Evolutionary conservation across 2,113 vertebrate genomes (phyloP).

Genomic region (Salvelinus namaycush): DNA sequence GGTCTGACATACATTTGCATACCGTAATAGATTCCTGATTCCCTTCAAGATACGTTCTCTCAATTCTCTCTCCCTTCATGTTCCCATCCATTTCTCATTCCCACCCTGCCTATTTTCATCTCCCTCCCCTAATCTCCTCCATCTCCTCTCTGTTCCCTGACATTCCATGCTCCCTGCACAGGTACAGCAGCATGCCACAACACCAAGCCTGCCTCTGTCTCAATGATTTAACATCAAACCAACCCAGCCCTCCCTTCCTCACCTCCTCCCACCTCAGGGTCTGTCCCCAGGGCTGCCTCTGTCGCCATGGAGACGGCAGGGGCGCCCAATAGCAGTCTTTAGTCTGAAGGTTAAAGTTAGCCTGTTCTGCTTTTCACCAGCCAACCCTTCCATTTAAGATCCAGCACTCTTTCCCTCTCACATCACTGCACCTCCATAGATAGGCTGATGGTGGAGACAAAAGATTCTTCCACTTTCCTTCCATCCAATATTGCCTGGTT

Average conservation of each 20-base stretch:
- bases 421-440: slow-evolving; percentile 11
- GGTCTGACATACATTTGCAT: slow-evolving; percentile 18
- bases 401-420: slow-evolving; percentile 2
- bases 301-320: slow-evolving; percentile 73
- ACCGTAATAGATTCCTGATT: slow-evolving; percentile 26
- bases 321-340: slow-evolving; percentile 48
- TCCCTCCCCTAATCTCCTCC: slow-evolving; percentile 52
- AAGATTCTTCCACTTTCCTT: slow-evolving; percentile 19
- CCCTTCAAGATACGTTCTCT: not conserved
- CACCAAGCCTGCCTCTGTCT: slow-evolving; percentile 13
- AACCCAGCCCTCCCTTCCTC: not conserved
- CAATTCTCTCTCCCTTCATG: slow-evolving; percentile 24
- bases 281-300: slow-evolving; percentile 63
- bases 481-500: not conserved
- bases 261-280: slow-evolving; percentile 50
- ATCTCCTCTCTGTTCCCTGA: slow-evolving; percentile 42
- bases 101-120: slow-evolving; percentile 48
- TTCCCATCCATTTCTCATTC: slow-evolving; percentile 33
- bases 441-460: slow-evolving; percentile 14
- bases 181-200: slow-evolving; percentile 22
- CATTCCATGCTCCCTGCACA: slow-evolving; percentile 16
- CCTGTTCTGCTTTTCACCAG: not conserved
- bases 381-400: slow-evolving; percentile 11
- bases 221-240: slow-evolving; percentile 44
- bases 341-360: slow-evolving; percentile 74